Percentiles rank a stretch among this genome's conserved stretches.
Conservation (phyloP, 1,140 invertebrate species). For the Bombus waltoni region DNA sequence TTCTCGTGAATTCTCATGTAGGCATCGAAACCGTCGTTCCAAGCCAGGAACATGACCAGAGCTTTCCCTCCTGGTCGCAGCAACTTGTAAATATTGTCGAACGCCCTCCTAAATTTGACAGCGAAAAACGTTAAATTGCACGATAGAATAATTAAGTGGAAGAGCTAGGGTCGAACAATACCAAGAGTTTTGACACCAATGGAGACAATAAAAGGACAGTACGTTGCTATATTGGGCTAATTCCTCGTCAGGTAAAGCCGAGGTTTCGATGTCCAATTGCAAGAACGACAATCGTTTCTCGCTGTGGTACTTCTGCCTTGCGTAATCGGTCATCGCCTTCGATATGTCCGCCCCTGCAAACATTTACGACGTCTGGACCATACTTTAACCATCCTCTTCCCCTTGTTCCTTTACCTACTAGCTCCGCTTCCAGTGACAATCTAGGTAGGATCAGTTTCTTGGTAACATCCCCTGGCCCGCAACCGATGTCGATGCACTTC, state of each 20-base stretch:
- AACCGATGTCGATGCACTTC: constrained; percentile 89
- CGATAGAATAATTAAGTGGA: neutral
- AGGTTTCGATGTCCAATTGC: constrained; percentile 86
- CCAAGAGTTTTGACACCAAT: constrained; percentile 91
- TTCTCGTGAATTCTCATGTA: constrained; percentile 85
- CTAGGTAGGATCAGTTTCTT: constrained; percentile 86
- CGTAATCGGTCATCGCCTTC: constrained; percentile 87
- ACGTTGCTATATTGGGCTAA: constrained; percentile 86
- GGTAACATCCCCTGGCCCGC: constrained; percentile 90
- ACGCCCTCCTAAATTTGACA: constrained; percentile 82
- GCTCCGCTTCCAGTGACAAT: constrained; percentile 81
- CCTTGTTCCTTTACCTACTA: constrained; percentile 70
- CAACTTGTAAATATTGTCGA: constrained; percentile 86
- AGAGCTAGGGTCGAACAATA: constrained; percentile 74
- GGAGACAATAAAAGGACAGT: constrained; percentile 92
- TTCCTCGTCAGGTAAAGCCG: constrained; percentile 81
- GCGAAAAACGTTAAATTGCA: constrained; percentile 18
- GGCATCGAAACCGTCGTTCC: constrained; percentile 88
- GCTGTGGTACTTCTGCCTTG: constrained; percentile 83
- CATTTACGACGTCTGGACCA: neutral
- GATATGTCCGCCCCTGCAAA: constrained; percentile 87
- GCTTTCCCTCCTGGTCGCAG: constrained; percentile 87
- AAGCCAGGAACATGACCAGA: constrained; percentile 87
- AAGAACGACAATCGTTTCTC: constrained; percentile 84
- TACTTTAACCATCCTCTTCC: too few species aligned